Evolutionary conservation across 2,888 invertebrate genomes (phyloP).

Genomic region (Macaria notata): DNA sequence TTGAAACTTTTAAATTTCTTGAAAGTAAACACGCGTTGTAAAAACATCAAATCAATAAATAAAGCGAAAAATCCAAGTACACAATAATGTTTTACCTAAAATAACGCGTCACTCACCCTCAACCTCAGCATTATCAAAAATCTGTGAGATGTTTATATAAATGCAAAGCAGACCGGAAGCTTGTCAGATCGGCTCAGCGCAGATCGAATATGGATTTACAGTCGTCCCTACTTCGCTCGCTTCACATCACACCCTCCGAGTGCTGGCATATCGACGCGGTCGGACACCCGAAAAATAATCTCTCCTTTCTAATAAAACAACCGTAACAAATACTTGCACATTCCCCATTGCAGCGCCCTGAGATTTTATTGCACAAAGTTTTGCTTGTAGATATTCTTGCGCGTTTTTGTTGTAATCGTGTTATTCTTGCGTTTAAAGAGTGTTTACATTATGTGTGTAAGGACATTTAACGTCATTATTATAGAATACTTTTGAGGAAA

Average conservation of each 20-base stretch:
- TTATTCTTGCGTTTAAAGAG: conserved; percentile 7
- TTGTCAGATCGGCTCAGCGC: conserved; percentile 79
- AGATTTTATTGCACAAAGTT: conserved; percentile 18
- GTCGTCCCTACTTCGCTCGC: conserved; percentile 68
- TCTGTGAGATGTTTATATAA: conserved; percentile 80
- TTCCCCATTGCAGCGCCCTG: conserved; percentile 11
- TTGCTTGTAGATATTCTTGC: conserved; percentile 5
- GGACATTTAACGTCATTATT: too few relatives aligned
- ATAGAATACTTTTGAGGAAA: too few relatives aligned
- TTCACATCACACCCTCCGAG: conserved; percentile 57
- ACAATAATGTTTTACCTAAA: too few relatives aligned
- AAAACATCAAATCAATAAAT: too few relatives aligned
- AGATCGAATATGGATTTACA: conserved; percentile 82
- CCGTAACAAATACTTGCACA: conserved; percentile 41
- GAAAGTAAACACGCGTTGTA: too few relatives aligned
- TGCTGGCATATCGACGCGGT: conserved; percentile 61
- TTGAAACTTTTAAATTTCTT: too few relatives aligned
- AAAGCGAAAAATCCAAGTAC: too few relatives aligned
- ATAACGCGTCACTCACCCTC: conserved; percentile 43
- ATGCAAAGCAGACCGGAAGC: conserved; percentile 81
- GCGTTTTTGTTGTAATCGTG: conserved; percentile 12
- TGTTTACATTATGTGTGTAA: not conserved
- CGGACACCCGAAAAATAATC: conserved; percentile 78
- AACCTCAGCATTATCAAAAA: conserved; percentile 53
- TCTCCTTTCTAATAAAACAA: conserved; percentile 47